Percentiles rank a stretch among this genome's conserved stretches.
Conservation (phyloP, 2,113 vertebrate genomes). For the Oryzias curvinotus region DNA sequence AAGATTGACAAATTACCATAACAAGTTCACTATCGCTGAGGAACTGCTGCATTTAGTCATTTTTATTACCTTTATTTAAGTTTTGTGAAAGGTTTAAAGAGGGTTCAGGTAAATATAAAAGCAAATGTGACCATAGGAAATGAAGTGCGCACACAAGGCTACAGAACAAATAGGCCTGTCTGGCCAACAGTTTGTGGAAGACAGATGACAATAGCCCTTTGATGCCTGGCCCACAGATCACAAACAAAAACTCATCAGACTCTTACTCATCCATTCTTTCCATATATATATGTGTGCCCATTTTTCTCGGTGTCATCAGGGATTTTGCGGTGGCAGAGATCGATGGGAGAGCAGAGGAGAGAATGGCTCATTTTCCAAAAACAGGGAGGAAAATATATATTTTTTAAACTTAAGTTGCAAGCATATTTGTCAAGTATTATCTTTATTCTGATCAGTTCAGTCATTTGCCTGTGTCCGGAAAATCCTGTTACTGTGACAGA, state of each 20-base stretch:
- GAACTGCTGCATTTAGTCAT: neutral
- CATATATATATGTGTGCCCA: constrained; percentile 20
- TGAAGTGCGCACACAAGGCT: constrained; percentile 7
- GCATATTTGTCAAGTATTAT: no score
- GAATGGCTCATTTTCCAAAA: constrained; percentile 10
- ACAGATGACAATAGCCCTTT: constrained; percentile 50
- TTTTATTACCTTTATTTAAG: constrained; percentile 1
- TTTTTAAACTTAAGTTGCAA: constrained; percentile 10
- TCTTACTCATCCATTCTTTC: constrained; percentile 48
- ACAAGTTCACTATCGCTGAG: constrained; percentile 5
- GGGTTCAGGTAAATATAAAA: constrained; percentile 1
- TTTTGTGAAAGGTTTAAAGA: neutral
- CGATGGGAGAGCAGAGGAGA: constrained; percentile 50
- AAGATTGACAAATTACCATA: neutral
- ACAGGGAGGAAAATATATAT: constrained; percentile 29
- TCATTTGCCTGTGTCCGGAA: neutral
- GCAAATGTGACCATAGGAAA: constrained; percentile 3
- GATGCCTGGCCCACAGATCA: constrained; percentile 48
- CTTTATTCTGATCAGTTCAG: no score
- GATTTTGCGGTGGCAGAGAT: constrained; percentile 54
- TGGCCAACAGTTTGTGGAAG: constrained; percentile 61
- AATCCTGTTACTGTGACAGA: constrained; percentile 1
- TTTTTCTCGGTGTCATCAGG: constrained; percentile 22
- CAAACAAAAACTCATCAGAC: constrained; percentile 38
- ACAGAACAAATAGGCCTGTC: constrained; percentile 41